A percentile compares a stretch with the other conserved stretches of the same genome.
Conservation (phyloP, 1,140 invertebrate species). For the Drosophila gunungcola region DNA sequence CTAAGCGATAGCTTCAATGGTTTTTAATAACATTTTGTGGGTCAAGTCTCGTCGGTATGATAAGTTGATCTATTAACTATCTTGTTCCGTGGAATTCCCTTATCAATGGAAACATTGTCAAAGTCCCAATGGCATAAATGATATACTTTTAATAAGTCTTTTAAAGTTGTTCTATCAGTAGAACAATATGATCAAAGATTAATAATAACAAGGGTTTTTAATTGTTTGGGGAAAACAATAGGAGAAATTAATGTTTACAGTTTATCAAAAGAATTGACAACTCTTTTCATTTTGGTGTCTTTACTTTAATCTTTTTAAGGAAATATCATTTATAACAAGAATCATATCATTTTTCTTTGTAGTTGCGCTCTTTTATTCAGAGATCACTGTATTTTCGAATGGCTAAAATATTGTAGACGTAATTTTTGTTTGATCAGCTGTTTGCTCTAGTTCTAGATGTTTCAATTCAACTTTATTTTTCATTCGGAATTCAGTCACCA, state of each 20-base stretch:
- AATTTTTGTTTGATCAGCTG: conserved; percentile 33
- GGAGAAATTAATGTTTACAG: neutral
- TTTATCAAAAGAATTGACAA: neutral
- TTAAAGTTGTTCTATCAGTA: neutral
- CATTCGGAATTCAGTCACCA: conserved; percentile 20
- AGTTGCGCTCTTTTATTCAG: conserved; percentile 6
- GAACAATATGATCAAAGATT: neutral
- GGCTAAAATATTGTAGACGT: conserved; percentile 11
- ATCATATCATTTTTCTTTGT: too few species aligned
- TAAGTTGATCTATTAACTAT: conserved; percentile 1
- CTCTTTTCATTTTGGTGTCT: neutral
- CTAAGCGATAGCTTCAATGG: neutral
- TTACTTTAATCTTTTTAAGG: neutral
- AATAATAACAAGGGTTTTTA: neutral
- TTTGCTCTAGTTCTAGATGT: conserved; percentile 1
- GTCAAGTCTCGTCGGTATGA: conserved; percentile 10
- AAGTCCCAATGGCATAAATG: neutral
- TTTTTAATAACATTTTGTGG: conserved; percentile 17
- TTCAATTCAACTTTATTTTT: conserved; percentile 1
- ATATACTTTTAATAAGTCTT: conserved; percentile 1
- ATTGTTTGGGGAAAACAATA: neutral
- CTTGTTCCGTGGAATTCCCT: conserved; percentile 1
- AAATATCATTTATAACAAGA: neutral
- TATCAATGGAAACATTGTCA: neutral
- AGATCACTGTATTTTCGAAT: conserved; percentile 13